Evolutionary conservation across 1,140 invertebrate species (phyloP).

Genomic region (Paraescarpia echinospica): DNA sequence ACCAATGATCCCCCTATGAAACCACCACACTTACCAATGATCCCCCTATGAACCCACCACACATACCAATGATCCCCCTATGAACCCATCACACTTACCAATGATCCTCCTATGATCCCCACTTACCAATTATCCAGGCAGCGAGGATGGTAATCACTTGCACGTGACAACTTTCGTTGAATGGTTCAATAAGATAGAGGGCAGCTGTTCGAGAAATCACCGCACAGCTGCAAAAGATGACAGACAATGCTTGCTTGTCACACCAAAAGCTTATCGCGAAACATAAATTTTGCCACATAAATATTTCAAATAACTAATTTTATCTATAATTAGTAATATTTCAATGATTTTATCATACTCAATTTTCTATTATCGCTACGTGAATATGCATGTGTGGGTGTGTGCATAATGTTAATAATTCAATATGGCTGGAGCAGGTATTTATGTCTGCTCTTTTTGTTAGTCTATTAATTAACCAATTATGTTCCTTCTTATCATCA

Average conservation of each 20-base stretch:
- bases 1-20: no score
- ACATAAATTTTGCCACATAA: not conserved
- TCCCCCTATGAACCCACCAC: not conserved
- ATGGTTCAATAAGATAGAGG: constrained; percentile 16
- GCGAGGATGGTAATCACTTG: constrained; percentile 17
- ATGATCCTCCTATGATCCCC: not conserved
- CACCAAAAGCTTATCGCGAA: not conserved
- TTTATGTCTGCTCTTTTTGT: no score
- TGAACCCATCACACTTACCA: not conserved
- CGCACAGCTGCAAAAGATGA: not conserved
- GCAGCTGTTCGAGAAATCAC: constrained; percentile 20
- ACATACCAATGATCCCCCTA: constrained; percentile 10
- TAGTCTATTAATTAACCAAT: no score
- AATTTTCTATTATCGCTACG: no score
- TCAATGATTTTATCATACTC: no score
- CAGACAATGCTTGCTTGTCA: not conserved
- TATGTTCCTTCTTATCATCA: no score
- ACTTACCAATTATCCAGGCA: constrained; percentile 16
- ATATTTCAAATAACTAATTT: no score
- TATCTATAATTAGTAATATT: no score
- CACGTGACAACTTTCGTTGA: not conserved
- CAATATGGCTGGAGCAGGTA: no score
- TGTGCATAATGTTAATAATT: no score
- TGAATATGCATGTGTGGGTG: no score
- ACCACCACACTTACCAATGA: constrained; percentile 9